Evolutionary conservation across 2,888 invertebrate genomes (phyloP).

Genomic region (Rhamnusium bicolor): DNA sequence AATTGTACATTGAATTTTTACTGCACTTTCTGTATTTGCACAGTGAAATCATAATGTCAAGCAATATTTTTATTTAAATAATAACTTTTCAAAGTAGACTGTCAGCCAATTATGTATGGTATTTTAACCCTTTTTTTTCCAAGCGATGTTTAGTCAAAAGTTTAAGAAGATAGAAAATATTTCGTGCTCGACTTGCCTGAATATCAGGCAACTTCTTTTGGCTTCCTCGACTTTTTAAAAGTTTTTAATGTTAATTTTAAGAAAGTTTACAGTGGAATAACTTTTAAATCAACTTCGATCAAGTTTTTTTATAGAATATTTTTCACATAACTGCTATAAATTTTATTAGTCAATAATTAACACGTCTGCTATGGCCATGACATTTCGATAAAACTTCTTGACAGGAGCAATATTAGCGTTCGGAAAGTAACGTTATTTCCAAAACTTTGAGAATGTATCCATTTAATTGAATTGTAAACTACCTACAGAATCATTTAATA

Average conservation of each 20-base stretch:
- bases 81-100: too few species aligned
- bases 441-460: not conserved
- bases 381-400: not conserved
- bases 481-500: not conserved
- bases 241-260: not conserved
- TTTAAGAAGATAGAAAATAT: not conserved
- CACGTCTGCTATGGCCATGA: too few species aligned
- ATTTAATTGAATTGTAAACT: not conserved
- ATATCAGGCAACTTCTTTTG: not conserved
- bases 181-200: not conserved
- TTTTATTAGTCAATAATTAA: not conserved
- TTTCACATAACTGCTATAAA: not conserved
- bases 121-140: too few species aligned
- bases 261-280: not conserved
- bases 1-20: too few species aligned
- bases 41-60: too few species aligned
- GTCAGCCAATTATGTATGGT: too few species aligned
- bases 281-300: not conserved
- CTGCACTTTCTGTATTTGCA: too few species aligned
- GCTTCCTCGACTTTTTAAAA: not conserved
- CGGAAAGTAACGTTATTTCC: not conserved
- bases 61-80: too few species aligned
- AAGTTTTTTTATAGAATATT: not conserved
- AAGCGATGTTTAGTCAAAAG: not conserved
- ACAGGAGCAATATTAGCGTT: not conserved